These are phyloP conservation scores for Gonioctena quinquepunctata DNA, from an alignment of 1,140 invertebrate species.

Conservation along the genomic window DNA sequence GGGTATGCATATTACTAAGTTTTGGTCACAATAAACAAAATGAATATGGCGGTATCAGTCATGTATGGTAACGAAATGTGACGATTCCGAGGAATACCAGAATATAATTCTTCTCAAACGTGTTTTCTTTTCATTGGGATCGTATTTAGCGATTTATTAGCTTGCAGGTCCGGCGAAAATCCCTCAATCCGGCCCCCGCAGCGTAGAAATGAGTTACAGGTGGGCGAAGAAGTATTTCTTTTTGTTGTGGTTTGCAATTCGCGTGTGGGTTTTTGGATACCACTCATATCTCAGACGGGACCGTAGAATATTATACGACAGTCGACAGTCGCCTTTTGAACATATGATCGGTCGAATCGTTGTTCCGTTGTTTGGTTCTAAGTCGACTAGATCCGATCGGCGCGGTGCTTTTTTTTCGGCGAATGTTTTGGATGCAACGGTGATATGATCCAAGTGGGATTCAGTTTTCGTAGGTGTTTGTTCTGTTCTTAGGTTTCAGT, in stretches of 20 bases:
- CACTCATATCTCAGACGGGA: constrained; percentile 12
- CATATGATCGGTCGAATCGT: neutral
- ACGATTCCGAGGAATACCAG: too few relatives aligned
- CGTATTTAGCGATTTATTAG: neutral
- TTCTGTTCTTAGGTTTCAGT: too few relatives aligned
- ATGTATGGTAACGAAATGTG: too few relatives aligned
- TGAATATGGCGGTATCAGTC: too few relatives aligned
- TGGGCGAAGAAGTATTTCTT: constrained; percentile 16
- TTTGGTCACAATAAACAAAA: too few relatives aligned
- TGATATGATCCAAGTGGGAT: neutral
- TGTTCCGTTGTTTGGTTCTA: neutral
- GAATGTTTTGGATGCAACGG: neutral
- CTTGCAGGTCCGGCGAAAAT: neutral
- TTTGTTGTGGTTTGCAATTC: constrained; percentile 18
- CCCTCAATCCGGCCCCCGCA: neutral
- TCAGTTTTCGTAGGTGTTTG: constrained; percentile 2
- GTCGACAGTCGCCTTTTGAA: constrained; percentile 3
- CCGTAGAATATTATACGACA: constrained; percentile 14
- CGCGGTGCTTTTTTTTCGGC: neutral
- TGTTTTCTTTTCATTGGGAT: neutral
- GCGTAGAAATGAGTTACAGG: constrained; percentile 7
- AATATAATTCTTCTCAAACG: too few relatives aligned
- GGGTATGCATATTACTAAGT: too few relatives aligned
- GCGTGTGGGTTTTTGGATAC: constrained; percentile 16
- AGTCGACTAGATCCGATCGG: neutral